Evolutionary conservation across 2,113 vertebrate genomes (phyloP), one percentile per base, ranked within the genome.

Genomic region (Buteo buteo): DNA sequence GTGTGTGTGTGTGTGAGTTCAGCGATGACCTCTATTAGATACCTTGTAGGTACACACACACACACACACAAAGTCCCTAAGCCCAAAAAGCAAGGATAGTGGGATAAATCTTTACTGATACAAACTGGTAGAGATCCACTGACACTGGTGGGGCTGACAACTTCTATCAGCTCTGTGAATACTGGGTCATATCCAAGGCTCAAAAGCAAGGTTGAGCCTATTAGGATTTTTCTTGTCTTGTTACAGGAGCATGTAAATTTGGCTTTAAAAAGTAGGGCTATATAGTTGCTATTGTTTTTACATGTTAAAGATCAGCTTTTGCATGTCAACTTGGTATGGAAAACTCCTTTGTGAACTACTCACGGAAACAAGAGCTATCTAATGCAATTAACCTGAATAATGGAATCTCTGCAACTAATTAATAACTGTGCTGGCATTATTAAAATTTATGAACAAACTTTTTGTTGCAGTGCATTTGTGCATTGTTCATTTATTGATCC

Each of bases 1-100:
- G 13, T 24, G 13, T 47, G 4, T 59, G 10, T 67, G 16, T n/a
- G 11, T 6, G 0, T 36, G 8, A 4, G 0, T 81, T 64, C 36
- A 40, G 29, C 0, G 4, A 40, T 54, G 29, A 36, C 7, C 11
- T 77, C 19, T 52, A 7, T 47, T 57, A 62, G 24, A 52, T 59
- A 58, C 31, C 29, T 26, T 34, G n/a, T 57, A 86, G 31, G 21
- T 70, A 42, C 15, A 40, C 13, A 55, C 57, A 25, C 25, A 28
- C 50, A 28, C 50, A 21, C 15, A n/a, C 11, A 47, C 52, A 25
- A 25, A 20, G 34, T 19, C 42, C n/a, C 11, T 38, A 44, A 25
- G 28, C 20, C 42, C 58, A 44, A 72, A 80, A 52, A 38, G 16
- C 13, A 62, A 50, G 28, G 44, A 19, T 32, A 74, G 29, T 71